phyloP scores from a whole-genome alignment of 2,797 vertebrate genomes.

The Furcifer pardalis region DNA sequence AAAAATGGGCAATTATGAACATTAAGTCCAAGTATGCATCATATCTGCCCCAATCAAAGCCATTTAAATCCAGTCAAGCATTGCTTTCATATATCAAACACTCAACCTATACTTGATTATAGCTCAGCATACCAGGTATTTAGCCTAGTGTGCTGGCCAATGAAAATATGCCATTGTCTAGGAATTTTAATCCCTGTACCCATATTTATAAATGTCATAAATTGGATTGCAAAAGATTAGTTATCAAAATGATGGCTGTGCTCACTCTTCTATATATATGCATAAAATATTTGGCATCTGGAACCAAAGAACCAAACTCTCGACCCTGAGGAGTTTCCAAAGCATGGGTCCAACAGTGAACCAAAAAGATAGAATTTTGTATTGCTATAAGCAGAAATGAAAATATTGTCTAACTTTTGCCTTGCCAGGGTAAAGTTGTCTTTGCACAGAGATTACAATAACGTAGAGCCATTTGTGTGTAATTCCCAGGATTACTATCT shows the following conservation, averaged over 20 bases:
- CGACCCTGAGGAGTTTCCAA: constrained; percentile 53
- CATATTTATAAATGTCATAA: constrained; percentile 69
- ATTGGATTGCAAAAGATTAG: constrained; percentile 67
- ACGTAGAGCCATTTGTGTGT: constrained; percentile 56
- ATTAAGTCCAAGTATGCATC: constrained; percentile 73
- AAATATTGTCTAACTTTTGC: constrained; percentile 49
- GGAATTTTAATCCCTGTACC: constrained; percentile 66
- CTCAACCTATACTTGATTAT: constrained; percentile 68
- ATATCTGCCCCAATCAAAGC: constrained; percentile 72
- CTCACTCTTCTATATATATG: constrained; percentile 60
- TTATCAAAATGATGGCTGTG: constrained; percentile 64
- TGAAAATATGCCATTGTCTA: constrained; percentile 71
- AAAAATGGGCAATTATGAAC: constrained; percentile 75
- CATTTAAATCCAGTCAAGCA: constrained; percentile 72
- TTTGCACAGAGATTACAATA: constrained; percentile 62
- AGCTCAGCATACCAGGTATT: constrained; percentile 64
- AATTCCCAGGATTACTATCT: constrained; percentile 56
- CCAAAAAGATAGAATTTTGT: constrained; percentile 38
- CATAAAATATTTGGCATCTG: constrained; percentile 58
- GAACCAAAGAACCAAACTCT: constrained; percentile 62
- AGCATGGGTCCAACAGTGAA: constrained; percentile 41
- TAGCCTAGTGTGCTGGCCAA: constrained; percentile 66
- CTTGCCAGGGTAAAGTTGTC: constrained; percentile 47
- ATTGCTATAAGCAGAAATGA: constrained; percentile 39
- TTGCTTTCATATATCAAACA: constrained; percentile 67